A percentile compares a stretch with the other conserved stretches of the same genome.
phyloP scores from a whole-genome alignment of 2,113 vertebrate species.

The Podarcis raffonei region DNA sequence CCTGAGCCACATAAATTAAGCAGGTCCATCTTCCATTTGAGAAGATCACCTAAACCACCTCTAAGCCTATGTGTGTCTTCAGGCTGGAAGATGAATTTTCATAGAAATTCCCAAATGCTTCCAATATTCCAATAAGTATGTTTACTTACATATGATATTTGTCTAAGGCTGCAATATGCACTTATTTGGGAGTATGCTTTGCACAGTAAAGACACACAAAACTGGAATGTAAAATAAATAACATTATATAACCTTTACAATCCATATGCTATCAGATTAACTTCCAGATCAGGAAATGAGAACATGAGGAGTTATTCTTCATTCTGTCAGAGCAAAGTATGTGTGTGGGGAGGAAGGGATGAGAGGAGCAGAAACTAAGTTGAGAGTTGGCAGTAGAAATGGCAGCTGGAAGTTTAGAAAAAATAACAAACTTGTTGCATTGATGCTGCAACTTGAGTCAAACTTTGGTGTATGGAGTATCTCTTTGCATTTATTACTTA shows the following conservation, averaged over 20 bases:
- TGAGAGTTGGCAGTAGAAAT: background rate
- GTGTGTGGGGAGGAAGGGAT: too few species aligned
- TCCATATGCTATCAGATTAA: background rate
- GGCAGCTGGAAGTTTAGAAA: background rate
- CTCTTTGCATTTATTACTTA: background rate
- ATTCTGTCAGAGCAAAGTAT: background rate
- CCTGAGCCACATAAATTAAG: background rate
- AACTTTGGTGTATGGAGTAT: background rate
- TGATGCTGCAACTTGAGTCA: background rate
- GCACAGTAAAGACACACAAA: background rate
- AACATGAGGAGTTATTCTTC: background rate
- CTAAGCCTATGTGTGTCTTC: background rate
- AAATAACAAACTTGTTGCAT: background rate
- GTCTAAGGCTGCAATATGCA: background rate
- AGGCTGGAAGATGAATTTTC: background rate
- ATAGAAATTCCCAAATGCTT: background rate
- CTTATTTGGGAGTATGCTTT: background rate
- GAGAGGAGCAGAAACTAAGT: background rate
- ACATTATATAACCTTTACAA: background rate
- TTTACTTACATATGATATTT: background rate
- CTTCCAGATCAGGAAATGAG: background rate
- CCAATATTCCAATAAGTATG: background rate
- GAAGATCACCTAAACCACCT: background rate
- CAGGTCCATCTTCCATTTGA: background rate
- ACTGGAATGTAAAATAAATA: background rate